Base-by-base conservation (phyloP, 2,113 vertebrate species). In the Larimichthys polyactis region DNA sequence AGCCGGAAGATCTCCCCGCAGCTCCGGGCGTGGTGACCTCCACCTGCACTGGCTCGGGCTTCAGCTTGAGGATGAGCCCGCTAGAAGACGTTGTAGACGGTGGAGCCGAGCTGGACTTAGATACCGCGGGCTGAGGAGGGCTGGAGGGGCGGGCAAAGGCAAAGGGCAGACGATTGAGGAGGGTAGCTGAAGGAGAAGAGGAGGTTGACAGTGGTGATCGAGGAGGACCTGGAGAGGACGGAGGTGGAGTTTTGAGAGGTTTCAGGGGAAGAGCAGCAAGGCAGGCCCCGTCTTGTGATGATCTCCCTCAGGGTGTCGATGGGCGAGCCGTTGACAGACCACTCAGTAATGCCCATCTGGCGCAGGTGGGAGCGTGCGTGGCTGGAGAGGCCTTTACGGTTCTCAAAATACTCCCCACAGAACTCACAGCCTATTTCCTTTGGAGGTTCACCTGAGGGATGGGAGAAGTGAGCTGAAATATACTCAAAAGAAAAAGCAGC, bases 331-430 rank as follows among this genome's bases (percentile, higher is more conserved):
- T 99, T 99, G 81, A 99, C 98, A 0, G 96, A 96, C 98, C 98
- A 99, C 92, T 98, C 96, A 0, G 98, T 99, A 75, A 99, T 97
- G 14, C 98, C 98, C 97, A 99, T 97, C 89, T 99, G 98, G 0
- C 98, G 96, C 59, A 99, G 93, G 92, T 99, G 97, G 10, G 98
- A 98, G 54, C 97, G 96, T 0, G 98, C 97, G n/a, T 99, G 98
- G 91, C 98, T 99, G 0, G 97, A 98, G 0, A 99, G 95, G 4
- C 97, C 98, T 89, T 99, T 99, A 3, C 97, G 96, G 90, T 98
- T 99, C 87, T 99, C 97, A 17, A 99, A 99, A 89, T 96, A 99
- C 78, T 99, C 98, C 0, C 97, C 97, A 1, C 97, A 99, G 93
- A 95, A 96, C 83, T 96, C 96, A 19, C 96, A 96, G 87, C 94